Conservation (phyloP, 2,888 invertebrate genomes). For the Cetonia aurata region DNA sequence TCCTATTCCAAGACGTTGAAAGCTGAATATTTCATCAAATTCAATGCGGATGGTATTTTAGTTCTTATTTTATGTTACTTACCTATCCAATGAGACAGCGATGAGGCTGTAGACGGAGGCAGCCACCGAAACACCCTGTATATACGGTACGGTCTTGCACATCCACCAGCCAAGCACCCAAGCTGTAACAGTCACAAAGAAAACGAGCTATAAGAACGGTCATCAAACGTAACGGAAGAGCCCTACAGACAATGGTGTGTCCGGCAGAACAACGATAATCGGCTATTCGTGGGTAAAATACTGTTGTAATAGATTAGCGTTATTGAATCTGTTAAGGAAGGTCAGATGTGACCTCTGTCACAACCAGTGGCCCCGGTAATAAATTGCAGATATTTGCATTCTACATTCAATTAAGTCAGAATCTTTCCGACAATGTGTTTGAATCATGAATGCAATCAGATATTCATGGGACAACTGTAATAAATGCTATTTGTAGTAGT, state of each 20-base stretch:
- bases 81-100: constrained; percentile 95
- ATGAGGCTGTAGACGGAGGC: constrained; percentile 97
- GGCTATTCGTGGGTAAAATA: constrained; percentile 41
- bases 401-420: constrained; percentile 43
- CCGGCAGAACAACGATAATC: constrained; percentile 8
- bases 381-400: constrained; percentile 49
- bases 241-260: background rate
- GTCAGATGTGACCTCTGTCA: constrained; percentile 43
- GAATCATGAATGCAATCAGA: background rate
- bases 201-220: background rate
- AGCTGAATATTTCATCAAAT: background rate
- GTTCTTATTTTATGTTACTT: constrained; percentile 62
- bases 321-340: constrained; percentile 47
- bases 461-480: background rate
- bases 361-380: constrained; percentile 45
- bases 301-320: constrained; percentile 46
- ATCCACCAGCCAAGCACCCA: constrained; percentile 96
- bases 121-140: constrained; percentile 94
- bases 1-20: background rate
- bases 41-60: too few species aligned
- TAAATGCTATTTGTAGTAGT: too few species aligned
- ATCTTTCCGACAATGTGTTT: constrained; percentile 23
- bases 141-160: constrained; percentile 96
- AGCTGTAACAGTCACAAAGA: constrained; percentile 71
- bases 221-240: background rate